Percentiles rank a stretch among this genome's conserved stretches.
These are phyloP conservation scores for Abramis brama DNA, from an alignment of 2,113 vertebrate species.

Conservation along the genomic window DNA sequence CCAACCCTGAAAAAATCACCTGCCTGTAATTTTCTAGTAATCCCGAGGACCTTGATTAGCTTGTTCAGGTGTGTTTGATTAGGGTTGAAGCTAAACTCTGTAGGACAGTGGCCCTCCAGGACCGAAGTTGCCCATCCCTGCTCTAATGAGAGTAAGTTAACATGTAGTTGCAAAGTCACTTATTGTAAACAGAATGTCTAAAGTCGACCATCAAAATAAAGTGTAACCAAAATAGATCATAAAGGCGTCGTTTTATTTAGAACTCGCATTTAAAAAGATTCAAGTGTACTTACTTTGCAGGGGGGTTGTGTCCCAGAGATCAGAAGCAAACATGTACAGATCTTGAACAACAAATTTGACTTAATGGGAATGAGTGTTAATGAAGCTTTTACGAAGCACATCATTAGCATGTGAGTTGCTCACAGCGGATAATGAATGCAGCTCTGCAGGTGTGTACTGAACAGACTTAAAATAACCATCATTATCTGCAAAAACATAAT, in stretches of 20 bases:
- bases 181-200: too few relatives aligned
- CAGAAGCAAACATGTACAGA: conserved; percentile 37
- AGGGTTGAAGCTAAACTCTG: too few relatives aligned
- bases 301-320: conserved; percentile 40
- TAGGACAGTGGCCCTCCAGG: too few relatives aligned
- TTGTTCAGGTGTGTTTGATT: too few relatives aligned
- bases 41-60: too few relatives aligned
- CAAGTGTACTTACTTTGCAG: conserved; percentile 24
- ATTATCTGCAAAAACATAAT: conserved; percentile 68
- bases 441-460: conserved; percentile 70
- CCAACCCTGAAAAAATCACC: too few relatives aligned
- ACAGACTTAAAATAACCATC: conserved; percentile 74
- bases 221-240: neutral
- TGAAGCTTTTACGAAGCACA: conserved; percentile 71
- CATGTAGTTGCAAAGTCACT: too few relatives aligned
- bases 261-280: neutral
- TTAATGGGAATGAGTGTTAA: conserved; percentile 73
- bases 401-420: conserved; percentile 67
- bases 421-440: conserved; percentile 69
- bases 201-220: too few relatives aligned
- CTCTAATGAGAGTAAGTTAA: too few relatives aligned
- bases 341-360: conserved; percentile 58
- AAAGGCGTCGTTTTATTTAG: neutral
- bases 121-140: too few relatives aligned
- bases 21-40: too few relatives aligned